Evolutionary conservation across 2,113 vertebrate species (phyloP).

Genomic region (Nycticebus coucang): DNA sequence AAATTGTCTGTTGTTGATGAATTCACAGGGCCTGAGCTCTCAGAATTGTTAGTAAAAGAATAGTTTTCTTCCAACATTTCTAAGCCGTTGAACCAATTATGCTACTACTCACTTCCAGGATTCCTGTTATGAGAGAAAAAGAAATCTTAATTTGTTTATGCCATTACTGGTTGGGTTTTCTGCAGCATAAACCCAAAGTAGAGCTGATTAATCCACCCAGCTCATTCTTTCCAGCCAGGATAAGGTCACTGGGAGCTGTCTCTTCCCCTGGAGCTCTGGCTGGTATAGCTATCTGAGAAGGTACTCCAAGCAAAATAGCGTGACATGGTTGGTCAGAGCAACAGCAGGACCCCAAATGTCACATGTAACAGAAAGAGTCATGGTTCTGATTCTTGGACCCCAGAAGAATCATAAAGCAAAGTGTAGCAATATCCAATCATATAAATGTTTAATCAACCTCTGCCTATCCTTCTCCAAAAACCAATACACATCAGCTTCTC

Average conservation of each 20-base stretch:
- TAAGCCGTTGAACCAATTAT: neutral
- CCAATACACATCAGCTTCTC: neutral
- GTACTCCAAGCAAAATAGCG: neutral
- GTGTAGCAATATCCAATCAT: neutral
- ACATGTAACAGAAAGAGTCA: neutral
- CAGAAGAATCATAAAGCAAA: neutral
- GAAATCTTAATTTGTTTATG: neutral
- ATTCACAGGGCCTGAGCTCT: neutral
- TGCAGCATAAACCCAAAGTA: neutral
- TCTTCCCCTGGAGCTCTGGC: neutral
- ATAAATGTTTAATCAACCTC: neutral
- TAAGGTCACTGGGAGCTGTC: neutral
- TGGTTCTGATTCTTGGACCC: neutral
- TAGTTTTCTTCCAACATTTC: neutral
- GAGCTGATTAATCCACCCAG: neutral
- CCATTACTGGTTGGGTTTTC: neutral
- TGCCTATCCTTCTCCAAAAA: neutral
- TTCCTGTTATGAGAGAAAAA: neutral
- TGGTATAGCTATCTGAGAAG: neutral
- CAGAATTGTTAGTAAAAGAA: neutral
- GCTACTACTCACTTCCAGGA: neutral
- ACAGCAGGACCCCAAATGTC: too few species aligned
- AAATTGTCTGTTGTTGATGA: neutral
- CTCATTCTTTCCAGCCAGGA: neutral
- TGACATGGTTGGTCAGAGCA: neutral